These are phyloP conservation scores for Atlantisia rogersi DNA, from an alignment of 2,113 vertebrate genomes.

Conservation along the genomic window DNA sequence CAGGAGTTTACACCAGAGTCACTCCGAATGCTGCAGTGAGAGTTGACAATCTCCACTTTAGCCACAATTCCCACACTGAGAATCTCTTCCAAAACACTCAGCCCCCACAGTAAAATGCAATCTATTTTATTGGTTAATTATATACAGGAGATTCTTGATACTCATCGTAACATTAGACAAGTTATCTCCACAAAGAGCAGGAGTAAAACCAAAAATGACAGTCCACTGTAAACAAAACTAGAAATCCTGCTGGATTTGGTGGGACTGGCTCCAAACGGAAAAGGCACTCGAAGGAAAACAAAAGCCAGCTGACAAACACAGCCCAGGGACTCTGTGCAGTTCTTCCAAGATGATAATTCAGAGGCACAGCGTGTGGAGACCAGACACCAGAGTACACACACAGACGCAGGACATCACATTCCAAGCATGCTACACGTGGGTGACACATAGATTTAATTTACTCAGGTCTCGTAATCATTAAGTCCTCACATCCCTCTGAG, in stretches of 20 bases:
- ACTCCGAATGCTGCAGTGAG: background rate
- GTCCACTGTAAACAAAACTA: conserved; percentile 51
- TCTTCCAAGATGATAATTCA: background rate
- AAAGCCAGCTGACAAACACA: background rate
- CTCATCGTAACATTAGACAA: conserved; percentile 20
- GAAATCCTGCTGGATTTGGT: background rate
- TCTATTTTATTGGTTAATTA: conserved; percentile 67
- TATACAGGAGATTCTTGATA: conserved; percentile 49
- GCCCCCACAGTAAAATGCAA: conserved; percentile 22
- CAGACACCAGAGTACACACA: background rate
- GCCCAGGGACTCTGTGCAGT: background rate
- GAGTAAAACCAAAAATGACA: conserved; percentile 23
- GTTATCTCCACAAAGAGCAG: conserved; percentile 16
- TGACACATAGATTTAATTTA: rapidly evolving
- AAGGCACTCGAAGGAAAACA: conserved; percentile 51
- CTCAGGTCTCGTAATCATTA: rapidly evolving
- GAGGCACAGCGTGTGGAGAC: background rate
- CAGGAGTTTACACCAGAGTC: too few species aligned
- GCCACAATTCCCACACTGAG: background rate
- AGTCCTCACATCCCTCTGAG: background rate
- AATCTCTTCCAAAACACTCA: background rate
- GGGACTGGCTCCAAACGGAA: conserved; percentile 17
- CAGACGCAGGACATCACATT: background rate
- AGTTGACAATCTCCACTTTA: background rate
- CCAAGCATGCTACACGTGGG: background rate